These are phyloP conservation scores for Drosophila picticornis DNA, from an alignment of 2,888 invertebrate species.

Conservation along the genomic window DNA sequence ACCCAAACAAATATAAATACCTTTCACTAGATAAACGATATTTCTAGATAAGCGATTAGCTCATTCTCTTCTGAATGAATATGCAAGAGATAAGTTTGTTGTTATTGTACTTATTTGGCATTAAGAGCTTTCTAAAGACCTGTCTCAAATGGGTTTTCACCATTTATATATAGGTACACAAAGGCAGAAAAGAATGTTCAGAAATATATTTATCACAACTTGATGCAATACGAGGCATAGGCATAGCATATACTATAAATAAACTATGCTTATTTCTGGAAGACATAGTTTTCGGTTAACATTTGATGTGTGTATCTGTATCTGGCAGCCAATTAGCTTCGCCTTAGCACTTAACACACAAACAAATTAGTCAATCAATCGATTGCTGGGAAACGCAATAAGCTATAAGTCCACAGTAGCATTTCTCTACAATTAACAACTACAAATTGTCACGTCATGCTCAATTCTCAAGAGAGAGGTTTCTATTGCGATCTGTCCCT, in stretches of 20 bases:
- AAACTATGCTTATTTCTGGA: neutral
- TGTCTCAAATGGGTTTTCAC: neutral
- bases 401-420: neutral
- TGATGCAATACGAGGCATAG: neutral
- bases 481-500: neutral
- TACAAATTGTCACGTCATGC: conserved; percentile 20
- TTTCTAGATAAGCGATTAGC: conserved; percentile 2
- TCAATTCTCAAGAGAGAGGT: neutral
- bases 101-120: neutral
- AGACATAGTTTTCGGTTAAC: neutral
- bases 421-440: conserved; percentile 38
- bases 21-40: neutral
- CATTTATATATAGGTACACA: neutral
- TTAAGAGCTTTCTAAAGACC: neutral
- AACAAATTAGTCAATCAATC: conserved; percentile 23
- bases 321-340: conserved; percentile 17
- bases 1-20: neutral
- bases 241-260: neutral
- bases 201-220: neutral
- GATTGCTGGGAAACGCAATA: conserved; percentile 16
- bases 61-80: neutral
- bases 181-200: neutral
- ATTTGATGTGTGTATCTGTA: neutral
- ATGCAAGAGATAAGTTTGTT: neutral
- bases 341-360: conserved; percentile 23